phyloP scores from a whole-genome alignment of 2,797 vertebrate genomes.

The Sebastes steindachneri region DNA sequence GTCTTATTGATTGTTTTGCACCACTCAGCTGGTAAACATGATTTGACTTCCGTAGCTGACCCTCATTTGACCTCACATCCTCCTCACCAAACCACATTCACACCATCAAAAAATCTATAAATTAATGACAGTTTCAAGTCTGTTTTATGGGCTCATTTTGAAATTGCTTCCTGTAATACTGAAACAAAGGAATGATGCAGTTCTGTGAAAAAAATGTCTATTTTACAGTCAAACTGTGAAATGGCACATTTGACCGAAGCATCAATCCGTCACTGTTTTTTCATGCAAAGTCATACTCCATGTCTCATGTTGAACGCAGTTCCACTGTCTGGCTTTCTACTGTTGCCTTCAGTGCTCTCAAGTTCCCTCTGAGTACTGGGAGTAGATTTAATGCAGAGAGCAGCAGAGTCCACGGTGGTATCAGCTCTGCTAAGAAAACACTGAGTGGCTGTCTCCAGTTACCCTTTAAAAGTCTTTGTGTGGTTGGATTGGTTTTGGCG shows the following conservation, averaged over 20 bases:
- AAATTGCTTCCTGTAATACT: neutral
- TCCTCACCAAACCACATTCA: neutral
- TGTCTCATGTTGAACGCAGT: neutral
- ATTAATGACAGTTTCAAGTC: neutral
- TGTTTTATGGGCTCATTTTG: neutral
- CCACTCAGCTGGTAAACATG: neutral
- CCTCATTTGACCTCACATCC: slow-evolving; percentile 5
- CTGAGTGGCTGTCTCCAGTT: slow-evolving; percentile 12
- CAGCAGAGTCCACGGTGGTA: neutral
- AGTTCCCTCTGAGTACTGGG: neutral
- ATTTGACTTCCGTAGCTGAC: neutral
- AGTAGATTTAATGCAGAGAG: slow-evolving; percentile 3
- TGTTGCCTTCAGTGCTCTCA: slow-evolving; percentile 14
- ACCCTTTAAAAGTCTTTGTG: slow-evolving; percentile 9
- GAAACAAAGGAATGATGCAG: neutral
- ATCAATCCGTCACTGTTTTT: neutral
- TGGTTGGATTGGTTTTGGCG: neutral
- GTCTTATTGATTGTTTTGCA: neutral
- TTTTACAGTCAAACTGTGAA: neutral
- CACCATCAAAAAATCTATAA: slow-evolving; percentile 12
- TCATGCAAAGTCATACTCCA: neutral
- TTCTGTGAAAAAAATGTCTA: neutral
- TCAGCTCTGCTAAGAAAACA: slow-evolving; percentile 22
- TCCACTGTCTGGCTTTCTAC: neutral
- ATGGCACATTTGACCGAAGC: neutral